Conservation (phyloP, 2,888 invertebrate genomes). For the Theodoxus fluviatilis region DNA sequence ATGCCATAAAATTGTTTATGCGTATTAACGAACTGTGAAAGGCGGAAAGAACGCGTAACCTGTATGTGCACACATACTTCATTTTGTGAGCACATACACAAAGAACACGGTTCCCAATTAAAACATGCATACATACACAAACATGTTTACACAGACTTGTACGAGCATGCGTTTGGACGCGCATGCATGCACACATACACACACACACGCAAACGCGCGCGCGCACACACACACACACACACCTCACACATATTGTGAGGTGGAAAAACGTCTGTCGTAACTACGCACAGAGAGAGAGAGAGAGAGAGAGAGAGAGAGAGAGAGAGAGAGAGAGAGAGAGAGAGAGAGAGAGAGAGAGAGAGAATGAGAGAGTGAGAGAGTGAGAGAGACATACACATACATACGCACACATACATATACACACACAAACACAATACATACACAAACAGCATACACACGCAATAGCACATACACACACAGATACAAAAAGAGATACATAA, state of each 20-base stretch:
- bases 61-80: no score
- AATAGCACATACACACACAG: not conserved
- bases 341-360: slow-evolving; percentile 7
- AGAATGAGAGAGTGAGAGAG: not conserved
- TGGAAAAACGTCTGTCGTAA: not conserved
- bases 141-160: not conserved
- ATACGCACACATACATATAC: not conserved
- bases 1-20: no score
- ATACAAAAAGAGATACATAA: not conserved
- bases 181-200: not conserved
- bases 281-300: not conserved
- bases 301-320: slow-evolving; percentile 18
- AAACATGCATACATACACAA: slow-evolving; percentile 6
- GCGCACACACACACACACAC: slow-evolving; percentile 21
- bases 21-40: no score
- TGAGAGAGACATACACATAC: not conserved
- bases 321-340: slow-evolving; percentile 7
- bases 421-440: not conserved
- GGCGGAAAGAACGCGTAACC: no score
- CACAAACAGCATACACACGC: not conserved
- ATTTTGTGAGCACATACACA: no score
- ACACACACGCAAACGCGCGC: slow-evolving; percentile 14
- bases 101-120: no score
- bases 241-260: not conserved
- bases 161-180: not conserved